phyloP scores from a whole-genome alignment of 2,113 vertebrate genomes.

The Natator depressus region DNA sequence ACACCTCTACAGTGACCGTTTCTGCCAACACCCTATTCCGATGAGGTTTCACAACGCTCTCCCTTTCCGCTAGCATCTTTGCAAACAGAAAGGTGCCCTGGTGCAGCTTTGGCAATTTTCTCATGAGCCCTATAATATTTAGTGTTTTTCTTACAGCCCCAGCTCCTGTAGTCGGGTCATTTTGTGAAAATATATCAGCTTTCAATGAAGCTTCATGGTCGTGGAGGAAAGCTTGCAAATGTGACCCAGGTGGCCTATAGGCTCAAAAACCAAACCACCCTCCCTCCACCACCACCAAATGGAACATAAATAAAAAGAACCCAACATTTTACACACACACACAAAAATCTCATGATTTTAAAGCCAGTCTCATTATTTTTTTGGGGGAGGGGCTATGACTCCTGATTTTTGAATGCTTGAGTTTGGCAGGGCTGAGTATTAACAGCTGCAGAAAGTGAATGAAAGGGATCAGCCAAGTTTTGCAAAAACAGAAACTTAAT shows the following conservation, averaged over 20 bases:
- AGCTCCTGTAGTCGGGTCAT: not conserved
- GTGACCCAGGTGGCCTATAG: fast-evolving
- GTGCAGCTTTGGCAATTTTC: not conserved
- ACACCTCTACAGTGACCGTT: not conserved
- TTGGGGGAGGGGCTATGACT: fast-evolving
- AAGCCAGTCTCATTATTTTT: not conserved
- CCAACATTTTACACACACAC: too few species aligned
- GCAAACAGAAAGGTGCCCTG: not conserved
- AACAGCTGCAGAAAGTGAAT: not conserved
- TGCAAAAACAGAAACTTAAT: not conserved
- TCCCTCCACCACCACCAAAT: not conserved
- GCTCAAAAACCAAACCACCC: not conserved
- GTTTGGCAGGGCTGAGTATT: not conserved
- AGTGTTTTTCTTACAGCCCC: not conserved
- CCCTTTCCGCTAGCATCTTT: fast-evolving
- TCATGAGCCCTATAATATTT: not conserved
- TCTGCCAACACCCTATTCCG: fast-evolving
- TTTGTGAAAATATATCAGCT: fast-evolving
- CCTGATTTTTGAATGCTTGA: too few species aligned
- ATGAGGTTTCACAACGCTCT: not conserved
- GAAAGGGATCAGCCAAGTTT: fast-evolving
- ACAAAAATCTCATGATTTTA: not conserved
- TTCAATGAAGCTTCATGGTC: not conserved
- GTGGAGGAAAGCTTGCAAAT: not conserved
- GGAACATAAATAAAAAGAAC: not conserved